Conservation (phyloP, 2,888 invertebrate species). For the Automeris io region DNA sequence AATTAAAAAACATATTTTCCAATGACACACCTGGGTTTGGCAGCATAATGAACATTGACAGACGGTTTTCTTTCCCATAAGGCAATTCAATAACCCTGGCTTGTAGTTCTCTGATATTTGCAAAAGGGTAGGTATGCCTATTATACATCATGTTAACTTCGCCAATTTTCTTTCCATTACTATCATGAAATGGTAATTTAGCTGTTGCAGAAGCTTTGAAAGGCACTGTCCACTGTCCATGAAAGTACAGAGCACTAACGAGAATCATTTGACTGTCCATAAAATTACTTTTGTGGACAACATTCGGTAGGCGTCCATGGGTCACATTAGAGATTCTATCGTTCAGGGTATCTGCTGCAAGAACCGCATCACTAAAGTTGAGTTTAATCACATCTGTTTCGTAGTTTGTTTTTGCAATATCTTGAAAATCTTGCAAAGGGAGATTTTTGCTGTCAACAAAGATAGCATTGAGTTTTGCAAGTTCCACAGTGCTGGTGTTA, state of each 20-base stretch:
- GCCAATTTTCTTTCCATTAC: slow-evolving; percentile 64
- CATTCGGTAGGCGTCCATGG: slow-evolving; percentile 40
- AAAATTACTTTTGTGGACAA: slow-evolving; percentile 55
- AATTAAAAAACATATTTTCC: slow-evolving; percentile 68
- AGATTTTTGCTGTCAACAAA: slow-evolving; percentile 36
- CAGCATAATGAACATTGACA: slow-evolving; percentile 81
- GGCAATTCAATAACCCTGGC: slow-evolving; percentile 82
- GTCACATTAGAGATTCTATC: slow-evolving; percentile 41
- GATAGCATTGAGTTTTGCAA: slow-evolving; percentile 51
- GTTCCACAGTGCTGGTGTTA: slow-evolving; percentile 46
- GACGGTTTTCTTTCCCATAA: slow-evolving; percentile 75
- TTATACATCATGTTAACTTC: slow-evolving; percentile 87
- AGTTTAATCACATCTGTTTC: slow-evolving; percentile 38
- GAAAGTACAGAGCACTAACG: slow-evolving; percentile 82
- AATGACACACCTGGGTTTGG: slow-evolving; percentile 76
- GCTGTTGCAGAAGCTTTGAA: slow-evolving; percentile 77
- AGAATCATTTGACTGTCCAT: slow-evolving; percentile 76
- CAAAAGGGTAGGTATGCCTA: slow-evolving; percentile 75
- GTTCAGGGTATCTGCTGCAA: slow-evolving; percentile 39
- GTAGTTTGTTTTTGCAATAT: slow-evolving; percentile 30
- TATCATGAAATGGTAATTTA: slow-evolving; percentile 74
- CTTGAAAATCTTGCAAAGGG: slow-evolving; percentile 32
- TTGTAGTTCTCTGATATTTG: slow-evolving; percentile 72
- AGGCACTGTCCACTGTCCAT: slow-evolving; percentile 82
- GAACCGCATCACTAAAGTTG: slow-evolving; percentile 35